Percentiles rank a stretch among this genome's conserved stretches.
These are phyloP conservation scores for Cerastis leucographa DNA, from an alignment of 2,888 invertebrate genomes.

Conservation along the genomic window DNA sequence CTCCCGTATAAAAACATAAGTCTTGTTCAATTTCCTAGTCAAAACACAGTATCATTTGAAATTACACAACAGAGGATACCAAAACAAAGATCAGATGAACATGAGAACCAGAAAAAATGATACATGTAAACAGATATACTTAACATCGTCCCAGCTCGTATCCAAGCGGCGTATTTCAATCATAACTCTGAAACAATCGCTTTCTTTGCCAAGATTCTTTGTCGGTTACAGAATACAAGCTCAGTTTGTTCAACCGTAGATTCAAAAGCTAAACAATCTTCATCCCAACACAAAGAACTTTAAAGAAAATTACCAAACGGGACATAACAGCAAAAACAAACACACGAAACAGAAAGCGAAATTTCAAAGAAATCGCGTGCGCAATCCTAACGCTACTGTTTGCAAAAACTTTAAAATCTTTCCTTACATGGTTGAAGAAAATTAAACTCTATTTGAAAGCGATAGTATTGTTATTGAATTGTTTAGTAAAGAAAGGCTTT, in stretches of 20 bases:
- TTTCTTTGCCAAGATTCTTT: conserved; percentile 36
- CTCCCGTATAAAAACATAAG: not conserved
- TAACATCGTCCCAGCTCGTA: conserved; percentile 19
- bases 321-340: conserved; percentile 77
- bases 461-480: conserved; percentile 70
- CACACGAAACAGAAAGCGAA: conserved; percentile 72
- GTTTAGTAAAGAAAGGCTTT: conserved; percentile 64
- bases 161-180: conserved; percentile 55
- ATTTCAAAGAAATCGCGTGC: conserved; percentile 81
- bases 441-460: conserved; percentile 71
- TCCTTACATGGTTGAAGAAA: conserved; percentile 58
- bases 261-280: conserved; percentile 60
- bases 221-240: conserved; percentile 21
- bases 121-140: conserved; percentile 34
- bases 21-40: not conserved
- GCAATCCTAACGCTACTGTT: conserved; percentile 77
- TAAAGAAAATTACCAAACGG: conserved; percentile 76
- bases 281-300: conserved; percentile 61
- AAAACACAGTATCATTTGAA: conserved; percentile 19
- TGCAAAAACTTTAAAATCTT: conserved; percentile 74
- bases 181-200: conserved; percentile 37
- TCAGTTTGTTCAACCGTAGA: conserved; percentile 50
- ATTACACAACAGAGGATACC: conserved; percentile 19
- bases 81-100: conserved; percentile 31
- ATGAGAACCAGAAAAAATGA: conserved; percentile 5